Base-by-base conservation (phyloP, 30 jellyfish, hydroid and myxozoan genomes). In the Haliclystus octoradiatus region DNA sequence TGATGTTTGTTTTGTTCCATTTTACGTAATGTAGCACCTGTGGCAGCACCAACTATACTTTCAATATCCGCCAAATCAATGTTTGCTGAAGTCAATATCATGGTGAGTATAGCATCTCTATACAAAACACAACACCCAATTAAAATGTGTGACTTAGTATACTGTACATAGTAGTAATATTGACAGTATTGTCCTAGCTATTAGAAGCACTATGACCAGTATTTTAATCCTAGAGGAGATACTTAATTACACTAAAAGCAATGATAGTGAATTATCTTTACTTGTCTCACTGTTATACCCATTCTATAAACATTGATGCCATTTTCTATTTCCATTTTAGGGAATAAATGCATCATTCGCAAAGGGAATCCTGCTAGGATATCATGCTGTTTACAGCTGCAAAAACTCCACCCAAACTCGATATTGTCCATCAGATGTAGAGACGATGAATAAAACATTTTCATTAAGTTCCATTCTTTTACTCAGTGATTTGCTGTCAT, bases 321-420 rank as follows among this genome's bases (percentile, higher is more conserved):
- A n/a, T 47, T n/a, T n/a, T 47, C 60, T 47, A 9, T n/a, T 47
- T 47, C 15, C n/a, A 13, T 52, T 33, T 62, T 40, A 78, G 92
- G 70, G 70, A 29, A 69, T 78, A 51, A 30, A 31, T 1, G 50
- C 62, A 25, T 68, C 60, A n/a, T 24, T 62, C 14, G 92, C 62
- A 46, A 78, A 78, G 69, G 92, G 92, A 0, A 34, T 73, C 31
- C 28, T 70, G n/a, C 34, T 69, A 24, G 92, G 92, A 7, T 78
- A 78, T 57, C 53, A 61, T 26, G 31, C 70, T 34, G 13, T 50
- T 22, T 78, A 69, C 60, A 49, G 22, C 12, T 78, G 92, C 26
- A 4, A 69, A 30, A 47, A 40, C 22, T 35, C 71, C 9, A 19
- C 50, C 0, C 26, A 25, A 14, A 69, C 83, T 25, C 80, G 92